phyloP scores from a whole-genome alignment of 2,113 vertebrate species.

The Ploceus nigricollis region DNA sequence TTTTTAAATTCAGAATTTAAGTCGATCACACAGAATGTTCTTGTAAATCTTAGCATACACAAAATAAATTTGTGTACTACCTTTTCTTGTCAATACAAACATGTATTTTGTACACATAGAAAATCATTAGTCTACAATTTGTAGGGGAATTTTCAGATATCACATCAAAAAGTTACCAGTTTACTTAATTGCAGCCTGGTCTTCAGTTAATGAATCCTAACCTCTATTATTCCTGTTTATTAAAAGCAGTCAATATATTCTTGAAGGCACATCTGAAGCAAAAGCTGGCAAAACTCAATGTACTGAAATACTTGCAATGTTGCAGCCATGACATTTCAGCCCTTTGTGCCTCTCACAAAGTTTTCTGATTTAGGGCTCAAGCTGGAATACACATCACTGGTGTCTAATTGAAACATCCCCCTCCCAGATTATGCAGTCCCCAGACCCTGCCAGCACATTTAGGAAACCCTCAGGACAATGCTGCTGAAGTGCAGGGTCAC shows the following conservation, averaged over 20 bases:
- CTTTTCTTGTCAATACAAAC: neutral
- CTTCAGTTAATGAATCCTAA: neutral
- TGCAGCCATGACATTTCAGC: neutral
- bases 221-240: neutral
- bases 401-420: neutral
- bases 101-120: neutral
- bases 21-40: neutral
- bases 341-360: neutral
- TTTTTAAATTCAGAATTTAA: neutral
- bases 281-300: neutral
- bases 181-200: neutral
- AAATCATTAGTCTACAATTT: neutral
- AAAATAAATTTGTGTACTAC: neutral
- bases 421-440: neutral
- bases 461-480: neutral
- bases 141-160: neutral
- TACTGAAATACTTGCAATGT: neutral
- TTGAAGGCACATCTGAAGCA: neutral
- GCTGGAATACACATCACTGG: fast-evolving
- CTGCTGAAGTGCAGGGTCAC: neutral
- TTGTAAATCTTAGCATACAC: neutral
- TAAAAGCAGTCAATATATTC: neutral
- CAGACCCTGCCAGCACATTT: neutral
- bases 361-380: neutral
- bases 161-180: neutral